These are phyloP conservation scores for Drosophila azteca DNA, from an alignment of 1,140 invertebrate genomes.

Conservation along the genomic window DNA sequence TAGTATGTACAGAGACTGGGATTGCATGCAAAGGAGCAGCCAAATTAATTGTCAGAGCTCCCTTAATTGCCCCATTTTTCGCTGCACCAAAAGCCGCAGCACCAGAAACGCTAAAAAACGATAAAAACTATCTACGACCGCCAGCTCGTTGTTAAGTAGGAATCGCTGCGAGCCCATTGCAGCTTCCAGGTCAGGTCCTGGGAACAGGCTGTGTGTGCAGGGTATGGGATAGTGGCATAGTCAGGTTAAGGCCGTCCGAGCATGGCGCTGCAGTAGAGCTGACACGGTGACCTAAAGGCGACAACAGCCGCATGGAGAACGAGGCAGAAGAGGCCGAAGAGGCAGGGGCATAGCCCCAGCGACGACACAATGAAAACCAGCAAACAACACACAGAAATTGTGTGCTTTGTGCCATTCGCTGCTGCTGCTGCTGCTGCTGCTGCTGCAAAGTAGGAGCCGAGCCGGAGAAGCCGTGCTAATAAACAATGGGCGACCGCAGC, in stretches of 20 bases:
- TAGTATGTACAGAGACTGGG: too few relatives aligned
- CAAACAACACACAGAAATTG: slow-evolving; percentile 39
- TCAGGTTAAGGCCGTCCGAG: slow-evolving; percentile 39
- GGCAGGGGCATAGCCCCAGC: background rate
- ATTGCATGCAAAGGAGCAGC: slow-evolving; percentile 7
- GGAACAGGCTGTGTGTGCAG: background rate
- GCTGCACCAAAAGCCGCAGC: slow-evolving; percentile 56
- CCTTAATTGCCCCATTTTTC: slow-evolving; percentile 52
- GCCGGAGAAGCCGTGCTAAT: slow-evolving; percentile 35
- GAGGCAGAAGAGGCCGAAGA: background rate
- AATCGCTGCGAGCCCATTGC: slow-evolving; percentile 20
- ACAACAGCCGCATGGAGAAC: slow-evolving; percentile 53
- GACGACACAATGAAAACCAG: slow-evolving; percentile 30
- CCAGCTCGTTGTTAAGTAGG: slow-evolving; percentile 19
- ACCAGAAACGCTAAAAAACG: slow-evolving; percentile 43
- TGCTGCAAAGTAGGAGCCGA: background rate
- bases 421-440: background rate
- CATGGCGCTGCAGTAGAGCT: slow-evolving; percentile 46
- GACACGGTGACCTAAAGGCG: slow-evolving; percentile 67
- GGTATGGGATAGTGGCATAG: slow-evolving; percentile 7
- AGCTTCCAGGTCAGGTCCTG: slow-evolving; percentile 16
- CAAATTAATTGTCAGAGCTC: slow-evolving; percentile 49
- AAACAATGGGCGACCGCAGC: slow-evolving; percentile 35
- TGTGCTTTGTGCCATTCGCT: slow-evolving; percentile 36
- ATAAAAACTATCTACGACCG: slow-evolving; percentile 45